Evolutionary conservation across 2,113 vertebrate genomes (phyloP).

Genomic region (Lipophrys pholis): DNA sequence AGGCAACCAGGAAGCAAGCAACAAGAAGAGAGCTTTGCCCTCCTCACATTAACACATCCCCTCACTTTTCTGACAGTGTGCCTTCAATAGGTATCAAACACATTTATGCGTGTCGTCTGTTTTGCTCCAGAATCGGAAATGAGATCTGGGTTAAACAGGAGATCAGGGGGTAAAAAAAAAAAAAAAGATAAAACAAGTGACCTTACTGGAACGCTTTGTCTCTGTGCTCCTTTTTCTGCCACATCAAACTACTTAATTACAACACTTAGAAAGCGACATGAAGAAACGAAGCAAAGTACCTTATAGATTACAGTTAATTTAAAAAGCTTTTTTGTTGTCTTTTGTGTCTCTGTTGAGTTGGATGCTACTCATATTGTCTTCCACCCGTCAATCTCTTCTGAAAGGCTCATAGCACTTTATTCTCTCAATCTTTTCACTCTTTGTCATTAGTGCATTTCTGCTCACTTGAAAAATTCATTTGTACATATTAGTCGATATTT

Average conservation of each 20-base stretch:
- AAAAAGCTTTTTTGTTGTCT: constrained; percentile 23
- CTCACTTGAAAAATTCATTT: not conserved
- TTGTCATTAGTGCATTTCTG: not conserved
- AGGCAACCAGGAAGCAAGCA: constrained; percentile 15
- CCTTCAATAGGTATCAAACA: constrained; percentile 24
- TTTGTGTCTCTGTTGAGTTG: constrained; percentile 1
- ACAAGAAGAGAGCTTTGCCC: not conserved
- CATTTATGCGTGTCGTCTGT: constrained; percentile 19
- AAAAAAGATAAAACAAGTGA: constrained; percentile 49
- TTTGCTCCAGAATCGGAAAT: constrained; percentile 41
- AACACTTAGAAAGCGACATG: constrained; percentile 26
- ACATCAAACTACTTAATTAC: constrained; percentile 49
- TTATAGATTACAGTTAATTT: constrained; percentile 47
- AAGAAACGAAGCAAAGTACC: constrained; percentile 32
- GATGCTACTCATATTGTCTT: constrained; percentile 5
- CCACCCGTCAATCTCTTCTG: not conserved
- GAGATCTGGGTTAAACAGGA: constrained; percentile 50
- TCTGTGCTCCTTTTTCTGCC: constrained; percentile 27
- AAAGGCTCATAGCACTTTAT: not conserved
- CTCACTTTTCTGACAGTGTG: constrained; percentile 1
- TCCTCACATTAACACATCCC: not conserved
- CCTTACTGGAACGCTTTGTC: constrained; percentile 43
- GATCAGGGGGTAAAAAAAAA: no score
- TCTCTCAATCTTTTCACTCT: no score
- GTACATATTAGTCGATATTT: no score